These are phyloP conservation scores for Scolopax rusticola DNA, from an alignment of 2,797 vertebrate genomes.

Conservation along the genomic window DNA sequence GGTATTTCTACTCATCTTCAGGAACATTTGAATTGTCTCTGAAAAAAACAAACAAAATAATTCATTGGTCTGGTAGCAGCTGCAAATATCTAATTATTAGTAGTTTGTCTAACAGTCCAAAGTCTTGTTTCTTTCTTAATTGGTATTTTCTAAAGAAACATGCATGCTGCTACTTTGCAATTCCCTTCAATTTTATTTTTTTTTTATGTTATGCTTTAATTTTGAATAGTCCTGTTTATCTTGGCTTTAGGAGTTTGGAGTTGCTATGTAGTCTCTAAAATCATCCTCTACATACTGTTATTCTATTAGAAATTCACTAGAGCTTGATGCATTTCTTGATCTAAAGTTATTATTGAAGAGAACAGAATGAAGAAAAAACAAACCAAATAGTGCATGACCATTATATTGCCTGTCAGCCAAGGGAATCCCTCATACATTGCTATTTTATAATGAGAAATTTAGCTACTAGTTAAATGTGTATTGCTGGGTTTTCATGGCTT, in stretches of 20 bases:
- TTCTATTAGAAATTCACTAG: neutral
- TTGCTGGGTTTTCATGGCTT: neutral
- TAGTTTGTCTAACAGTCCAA: neutral
- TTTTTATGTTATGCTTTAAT: neutral
- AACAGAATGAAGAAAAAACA: neutral
- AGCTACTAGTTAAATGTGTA: neutral
- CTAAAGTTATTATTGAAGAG: neutral
- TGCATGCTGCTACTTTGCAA: fast-evolving
- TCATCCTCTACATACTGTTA: neutral
- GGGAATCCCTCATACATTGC: neutral
- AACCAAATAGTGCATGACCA: neutral
- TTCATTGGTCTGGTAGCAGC: neutral
- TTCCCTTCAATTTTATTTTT: neutral
- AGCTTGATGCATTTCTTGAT: neutral
- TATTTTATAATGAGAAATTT: neutral
- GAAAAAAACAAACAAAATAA: neutral
- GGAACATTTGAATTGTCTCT: neutral
- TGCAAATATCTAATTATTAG: neutral
- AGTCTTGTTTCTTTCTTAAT: neutral
- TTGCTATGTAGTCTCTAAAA: neutral
- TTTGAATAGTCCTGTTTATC: slow-evolving; percentile 11
- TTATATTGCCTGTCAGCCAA: neutral
- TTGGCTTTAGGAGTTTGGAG: neutral
- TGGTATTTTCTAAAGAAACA: neutral
- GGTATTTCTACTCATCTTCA: neutral